These are phyloP conservation scores for Seira musarum DNA, from an alignment of 2,888 invertebrate species.

Conservation along the genomic window DNA sequence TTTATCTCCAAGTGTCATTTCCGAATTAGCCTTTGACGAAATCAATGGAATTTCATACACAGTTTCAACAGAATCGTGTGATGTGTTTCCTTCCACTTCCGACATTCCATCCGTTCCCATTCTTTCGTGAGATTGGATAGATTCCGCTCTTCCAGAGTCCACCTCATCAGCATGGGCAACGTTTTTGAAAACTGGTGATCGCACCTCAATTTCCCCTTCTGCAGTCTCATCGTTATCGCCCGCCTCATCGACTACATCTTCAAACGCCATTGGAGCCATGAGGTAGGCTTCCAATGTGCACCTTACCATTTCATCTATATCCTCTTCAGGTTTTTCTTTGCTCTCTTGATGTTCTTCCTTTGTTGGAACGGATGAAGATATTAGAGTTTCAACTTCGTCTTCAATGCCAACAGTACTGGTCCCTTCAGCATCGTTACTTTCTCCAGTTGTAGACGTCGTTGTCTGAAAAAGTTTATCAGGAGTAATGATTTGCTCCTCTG, in stretches of 20 bases:
- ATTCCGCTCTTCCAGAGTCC: constrained; percentile 53
- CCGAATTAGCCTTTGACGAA: constrained; percentile 9
- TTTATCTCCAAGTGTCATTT: not conserved
- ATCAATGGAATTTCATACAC: constrained; percentile 49
- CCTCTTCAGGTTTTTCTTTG: constrained; percentile 15
- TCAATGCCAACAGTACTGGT: too few species aligned
- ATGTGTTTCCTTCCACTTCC: constrained; percentile 48
- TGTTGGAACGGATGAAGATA: constrained; percentile 1
- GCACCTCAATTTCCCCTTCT: constrained; percentile 18
- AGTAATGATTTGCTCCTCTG: constrained; percentile 38
- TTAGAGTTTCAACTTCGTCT: constrained; percentile 39
- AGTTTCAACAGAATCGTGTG: constrained; percentile 54
- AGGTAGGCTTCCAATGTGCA: constrained; percentile 54
- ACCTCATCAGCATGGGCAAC: too few species aligned
- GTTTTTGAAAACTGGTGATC: too few species aligned
- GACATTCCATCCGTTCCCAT: constrained; percentile 20
- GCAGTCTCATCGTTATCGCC: not conserved
- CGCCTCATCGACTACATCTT: constrained; percentile 38
- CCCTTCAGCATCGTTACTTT: not conserved
- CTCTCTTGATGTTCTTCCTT: not conserved
- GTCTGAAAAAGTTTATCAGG: too few species aligned
- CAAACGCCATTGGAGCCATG: constrained; percentile 37
- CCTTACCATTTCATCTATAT: constrained; percentile 50
- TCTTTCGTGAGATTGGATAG: constrained; percentile 46
- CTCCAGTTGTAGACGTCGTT: too few species aligned